Evolutionary conservation across 2,113 vertebrate species (phyloP).

Genomic region (Hypomesus transpacificus): DNA sequence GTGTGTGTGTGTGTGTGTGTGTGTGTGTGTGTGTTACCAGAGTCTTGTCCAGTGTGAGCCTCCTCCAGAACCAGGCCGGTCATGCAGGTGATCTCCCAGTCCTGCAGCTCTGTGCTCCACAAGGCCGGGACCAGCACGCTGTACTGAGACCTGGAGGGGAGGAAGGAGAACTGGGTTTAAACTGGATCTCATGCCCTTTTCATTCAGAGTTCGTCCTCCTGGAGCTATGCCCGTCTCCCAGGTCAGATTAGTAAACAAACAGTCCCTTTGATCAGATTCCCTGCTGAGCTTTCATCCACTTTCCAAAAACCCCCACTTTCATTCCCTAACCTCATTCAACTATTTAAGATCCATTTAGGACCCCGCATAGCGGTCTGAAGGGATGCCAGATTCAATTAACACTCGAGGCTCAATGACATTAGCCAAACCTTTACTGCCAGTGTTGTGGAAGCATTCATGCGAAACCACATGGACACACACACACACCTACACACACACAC

Average conservation of each 20-base stretch:
- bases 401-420: not conserved
- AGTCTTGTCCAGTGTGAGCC: constrained; percentile 21
- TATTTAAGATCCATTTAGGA: not conserved
- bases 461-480: not conserved
- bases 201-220: not conserved
- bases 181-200: too few relatives aligned
- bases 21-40: constrained; percentile 26
- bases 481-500: not conserved
- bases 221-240: not conserved
- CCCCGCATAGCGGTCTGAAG: not conserved
- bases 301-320: not conserved
- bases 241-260: not conserved
- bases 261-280: not conserved
- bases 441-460: not conserved
- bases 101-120: constrained; percentile 69
- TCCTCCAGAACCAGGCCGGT: constrained; percentile 68
- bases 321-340: not conserved
- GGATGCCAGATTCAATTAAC: not conserved
- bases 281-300: not conserved
- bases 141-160: constrained; percentile 60
- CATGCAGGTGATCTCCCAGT: constrained; percentile 74
- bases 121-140: constrained; percentile 62
- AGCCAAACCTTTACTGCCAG: not conserved
- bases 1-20: constrained; percentile 24
- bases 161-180: not conserved